Conservation (phyloP, 2,113 vertebrate species). For the Rhinoderma darwinii region DNA sequence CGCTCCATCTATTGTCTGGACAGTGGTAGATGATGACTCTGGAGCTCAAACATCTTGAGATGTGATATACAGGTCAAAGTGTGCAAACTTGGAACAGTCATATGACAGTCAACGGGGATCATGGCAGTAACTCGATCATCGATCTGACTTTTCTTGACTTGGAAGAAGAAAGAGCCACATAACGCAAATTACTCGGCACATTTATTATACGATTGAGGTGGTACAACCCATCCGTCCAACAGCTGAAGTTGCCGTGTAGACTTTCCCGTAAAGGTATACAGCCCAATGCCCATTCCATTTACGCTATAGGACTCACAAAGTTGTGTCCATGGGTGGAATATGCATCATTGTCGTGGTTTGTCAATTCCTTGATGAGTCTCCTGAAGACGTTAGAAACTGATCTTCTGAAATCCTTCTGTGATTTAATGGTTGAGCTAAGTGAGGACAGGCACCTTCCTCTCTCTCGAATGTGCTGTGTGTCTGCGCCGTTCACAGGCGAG, state of each 20-base stretch:
- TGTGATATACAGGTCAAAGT: neutral
- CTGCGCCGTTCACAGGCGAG: slow-evolving; percentile 12
- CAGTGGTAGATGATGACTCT: too few species aligned
- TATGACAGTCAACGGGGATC: too few species aligned
- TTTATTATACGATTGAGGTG: neutral
- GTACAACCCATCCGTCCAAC: neutral
- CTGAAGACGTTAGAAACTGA: neutral
- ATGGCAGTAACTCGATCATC: too few species aligned
- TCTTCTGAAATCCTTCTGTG: neutral
- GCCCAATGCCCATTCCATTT: neutral
- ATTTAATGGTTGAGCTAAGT: neutral
- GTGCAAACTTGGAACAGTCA: neutral
- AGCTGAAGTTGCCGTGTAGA: neutral
- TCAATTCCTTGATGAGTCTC: neutral
- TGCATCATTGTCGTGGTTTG: too few species aligned
- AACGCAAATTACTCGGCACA: neutral
- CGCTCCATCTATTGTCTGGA: neutral
- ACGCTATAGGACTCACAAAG: neutral
- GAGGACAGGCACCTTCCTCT: neutral
- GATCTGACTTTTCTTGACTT: neutral
- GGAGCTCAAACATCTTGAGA: neutral
- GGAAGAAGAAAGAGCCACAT: too few species aligned
- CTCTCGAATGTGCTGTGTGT: neutral
- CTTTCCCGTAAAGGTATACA: neutral
- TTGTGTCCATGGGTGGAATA: neutral